These are phyloP conservation scores for Ecliptopera silaceata DNA, from an alignment of 2,888 invertebrate genomes.

Conservation along the genomic window DNA sequence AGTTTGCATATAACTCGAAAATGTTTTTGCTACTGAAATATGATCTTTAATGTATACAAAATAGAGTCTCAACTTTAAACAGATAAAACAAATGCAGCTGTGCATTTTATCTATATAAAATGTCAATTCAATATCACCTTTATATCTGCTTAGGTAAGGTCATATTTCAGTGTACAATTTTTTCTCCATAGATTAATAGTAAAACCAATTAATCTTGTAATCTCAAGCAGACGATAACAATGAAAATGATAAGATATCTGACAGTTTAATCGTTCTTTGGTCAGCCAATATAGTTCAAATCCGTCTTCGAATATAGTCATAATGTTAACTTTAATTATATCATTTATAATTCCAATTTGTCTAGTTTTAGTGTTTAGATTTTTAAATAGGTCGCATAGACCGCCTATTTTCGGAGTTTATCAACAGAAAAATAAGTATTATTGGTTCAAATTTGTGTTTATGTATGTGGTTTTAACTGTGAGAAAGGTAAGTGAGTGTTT, in stretches of 20 bases:
- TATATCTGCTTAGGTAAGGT: background rate
- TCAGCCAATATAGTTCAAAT: background rate
- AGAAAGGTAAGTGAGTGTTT: conserved; percentile 67
- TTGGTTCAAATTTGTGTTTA: conserved; percentile 75
- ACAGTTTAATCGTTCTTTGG: conserved; percentile 4
- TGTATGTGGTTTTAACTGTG: conserved; percentile 66
- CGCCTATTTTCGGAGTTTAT: conserved; percentile 79
- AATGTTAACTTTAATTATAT: conserved; percentile 54
- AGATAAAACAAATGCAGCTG: background rate
- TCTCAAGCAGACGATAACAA: conserved; percentile 4
- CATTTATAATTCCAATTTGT: conserved; percentile 48
- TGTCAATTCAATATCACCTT: conserved; percentile 5
- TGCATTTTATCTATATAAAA: background rate
- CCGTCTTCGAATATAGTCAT: conserved; percentile 14
- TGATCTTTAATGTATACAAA: background rate
- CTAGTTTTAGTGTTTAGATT: conserved; percentile 60
- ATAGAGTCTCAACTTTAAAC: background rate
- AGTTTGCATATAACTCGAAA: too few species aligned
- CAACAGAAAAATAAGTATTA: conserved; percentile 75
- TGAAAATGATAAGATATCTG: conserved; percentile 18
- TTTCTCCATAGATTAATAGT: background rate
- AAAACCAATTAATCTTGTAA: conserved; percentile 3
- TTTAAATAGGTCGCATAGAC: conserved; percentile 58
- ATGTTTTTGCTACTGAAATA: background rate
- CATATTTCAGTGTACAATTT: background rate